Evolutionary conservation across 1,140 invertebrate genomes (phyloP).

Genomic region (Brachionus plicatilis): DNA sequence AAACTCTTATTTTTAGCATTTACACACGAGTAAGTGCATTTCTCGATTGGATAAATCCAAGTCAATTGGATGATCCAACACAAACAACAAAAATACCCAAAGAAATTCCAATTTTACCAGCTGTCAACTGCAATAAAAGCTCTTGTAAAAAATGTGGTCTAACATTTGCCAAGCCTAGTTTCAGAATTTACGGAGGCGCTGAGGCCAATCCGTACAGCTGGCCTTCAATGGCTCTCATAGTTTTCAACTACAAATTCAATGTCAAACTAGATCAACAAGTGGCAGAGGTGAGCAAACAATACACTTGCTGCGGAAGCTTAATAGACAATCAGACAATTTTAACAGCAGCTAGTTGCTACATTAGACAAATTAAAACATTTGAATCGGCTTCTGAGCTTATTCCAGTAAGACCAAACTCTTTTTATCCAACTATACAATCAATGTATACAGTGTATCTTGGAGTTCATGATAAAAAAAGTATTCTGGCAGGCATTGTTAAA

Average conservation of each 20-base stretch:
- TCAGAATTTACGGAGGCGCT: neutral
- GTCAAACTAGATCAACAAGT: neutral
- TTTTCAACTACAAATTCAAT: constrained; percentile 1
- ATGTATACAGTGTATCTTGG: constrained; percentile 37
- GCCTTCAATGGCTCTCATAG: constrained; percentile 26
- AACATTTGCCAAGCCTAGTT: neutral
- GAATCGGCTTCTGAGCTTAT: neutral
- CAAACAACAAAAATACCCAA: neutral
- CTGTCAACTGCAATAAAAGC: neutral
- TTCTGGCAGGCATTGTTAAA: neutral
- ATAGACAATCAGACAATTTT: neutral
- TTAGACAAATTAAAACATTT: neutral
- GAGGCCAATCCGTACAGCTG: constrained; percentile 26
- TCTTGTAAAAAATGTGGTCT: neutral
- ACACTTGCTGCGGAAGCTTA: constrained; percentile 5
- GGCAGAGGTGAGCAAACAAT: neutral
- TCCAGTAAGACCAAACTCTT: neutral
- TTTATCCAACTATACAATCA: neutral
- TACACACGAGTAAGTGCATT: neutral
- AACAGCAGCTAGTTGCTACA: constrained; percentile 24
- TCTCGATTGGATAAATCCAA: neutral
- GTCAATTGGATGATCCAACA: neutral
- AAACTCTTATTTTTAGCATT: neutral
- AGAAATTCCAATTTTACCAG: neutral
- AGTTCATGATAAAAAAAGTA: constrained; percentile 6